Conservation (phyloP, 2,113 vertebrate species). For the Hyla sarda region DNA sequence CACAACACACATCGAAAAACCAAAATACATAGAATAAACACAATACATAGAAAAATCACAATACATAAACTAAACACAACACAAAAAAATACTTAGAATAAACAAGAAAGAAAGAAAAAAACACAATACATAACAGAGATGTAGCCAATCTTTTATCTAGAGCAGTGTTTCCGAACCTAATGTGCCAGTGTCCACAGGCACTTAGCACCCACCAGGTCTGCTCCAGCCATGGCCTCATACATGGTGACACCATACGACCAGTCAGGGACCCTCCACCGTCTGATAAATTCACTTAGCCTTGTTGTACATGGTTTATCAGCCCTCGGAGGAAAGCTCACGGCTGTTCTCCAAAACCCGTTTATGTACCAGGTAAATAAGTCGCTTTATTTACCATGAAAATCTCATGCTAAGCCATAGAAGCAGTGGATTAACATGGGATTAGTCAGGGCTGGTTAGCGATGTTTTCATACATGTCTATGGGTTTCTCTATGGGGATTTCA, state of each 20-base stretch:
- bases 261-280: not conserved
- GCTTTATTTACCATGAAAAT: not conserved
- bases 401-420: not conserved
- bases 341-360: not conserved
- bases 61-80: no score
- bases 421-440: constrained; percentile 1
- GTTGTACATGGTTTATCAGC: not conserved
- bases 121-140: no score
- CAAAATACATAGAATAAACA: no score
- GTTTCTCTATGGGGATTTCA: not conserved
- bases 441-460: constrained; percentile 10
- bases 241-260: not conserved
- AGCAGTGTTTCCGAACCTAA: no score
- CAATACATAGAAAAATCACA: no score
- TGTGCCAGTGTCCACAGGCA: not conserved
- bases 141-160: no score
- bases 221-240: not conserved
- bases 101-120: no score
- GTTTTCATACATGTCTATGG: not conserved
- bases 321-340: not conserved
- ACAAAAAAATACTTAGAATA: no score
- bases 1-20: no score
- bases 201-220: accelerated
- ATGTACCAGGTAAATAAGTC: not conserved
- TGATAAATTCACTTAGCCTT: not conserved